Percentiles rank a stretch among this genome's conserved stretches.
Evolutionary conservation across 2,888 invertebrate genomes (phyloP).

Genomic region (Caenorhabditis angaria): DNA sequence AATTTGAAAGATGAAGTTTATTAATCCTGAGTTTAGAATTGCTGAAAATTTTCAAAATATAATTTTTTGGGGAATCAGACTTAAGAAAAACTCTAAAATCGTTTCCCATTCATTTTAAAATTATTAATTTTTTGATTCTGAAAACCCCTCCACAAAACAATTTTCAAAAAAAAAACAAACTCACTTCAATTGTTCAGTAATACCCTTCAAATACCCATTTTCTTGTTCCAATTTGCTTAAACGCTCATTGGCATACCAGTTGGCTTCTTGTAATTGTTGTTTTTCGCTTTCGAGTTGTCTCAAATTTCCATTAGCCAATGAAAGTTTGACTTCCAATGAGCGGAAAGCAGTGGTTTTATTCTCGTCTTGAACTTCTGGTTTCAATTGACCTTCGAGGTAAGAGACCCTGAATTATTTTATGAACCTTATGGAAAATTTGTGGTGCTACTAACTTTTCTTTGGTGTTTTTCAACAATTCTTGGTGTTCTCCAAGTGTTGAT

Average conservation of each 20-base stretch:
- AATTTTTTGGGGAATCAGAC: too few species aligned
- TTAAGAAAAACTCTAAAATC: too few species aligned
- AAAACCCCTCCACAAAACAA: background rate
- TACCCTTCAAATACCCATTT: slow-evolving; percentile 50
- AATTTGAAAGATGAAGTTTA: too few species aligned
- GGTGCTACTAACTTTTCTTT: slow-evolving; percentile 39
- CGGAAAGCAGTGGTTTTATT: slow-evolving; percentile 31
- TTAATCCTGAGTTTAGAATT: too few species aligned
- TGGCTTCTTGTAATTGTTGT: slow-evolving; percentile 48
- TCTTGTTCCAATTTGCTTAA: slow-evolving; percentile 51
- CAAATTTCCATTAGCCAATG: slow-evolving; percentile 37
- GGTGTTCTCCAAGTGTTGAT: slow-evolving; percentile 38
- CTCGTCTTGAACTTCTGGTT: slow-evolving; percentile 31
- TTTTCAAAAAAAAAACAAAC: background rate
- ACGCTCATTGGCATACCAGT: slow-evolving; percentile 49
- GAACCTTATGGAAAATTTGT: background rate
- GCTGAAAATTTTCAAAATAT: too few species aligned
- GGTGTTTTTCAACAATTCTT: slow-evolving; percentile 51
- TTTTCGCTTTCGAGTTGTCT: slow-evolving; percentile 44
- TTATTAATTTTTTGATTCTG: background rate
- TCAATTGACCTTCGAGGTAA: slow-evolving; percentile 44
- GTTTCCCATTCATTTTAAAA: too few species aligned
- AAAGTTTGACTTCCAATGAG: slow-evolving; percentile 45
- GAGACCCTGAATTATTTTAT: slow-evolving; percentile 21
- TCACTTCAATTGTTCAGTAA: slow-evolving; percentile 52